A percentile compares a stretch with the other conserved stretches of the same genome.
Conservation (phyloP, 2,797 vertebrate species). For the Phoxinus dragarum region DNA sequence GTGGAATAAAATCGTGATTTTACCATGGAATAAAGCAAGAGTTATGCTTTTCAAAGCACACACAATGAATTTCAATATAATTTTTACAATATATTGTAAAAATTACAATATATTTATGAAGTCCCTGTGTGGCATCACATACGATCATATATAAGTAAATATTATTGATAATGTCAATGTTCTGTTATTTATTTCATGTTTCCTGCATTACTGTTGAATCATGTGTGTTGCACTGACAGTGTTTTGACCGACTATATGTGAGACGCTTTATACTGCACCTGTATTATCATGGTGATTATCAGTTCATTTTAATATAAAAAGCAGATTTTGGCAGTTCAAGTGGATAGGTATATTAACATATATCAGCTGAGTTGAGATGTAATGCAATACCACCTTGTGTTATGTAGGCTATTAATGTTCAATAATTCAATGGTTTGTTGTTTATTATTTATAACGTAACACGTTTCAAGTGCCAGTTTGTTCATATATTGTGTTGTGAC, state of each 20-base stretch:
- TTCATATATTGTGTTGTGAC: slow-evolving; percentile 8
- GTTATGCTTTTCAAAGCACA: background rate
- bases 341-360: too few relatives aligned
- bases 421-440: background rate
- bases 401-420: background rate
- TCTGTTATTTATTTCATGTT: background rate
- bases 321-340: too few relatives aligned
- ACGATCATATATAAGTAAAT: background rate
- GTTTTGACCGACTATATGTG: background rate
- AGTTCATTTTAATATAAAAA: background rate
- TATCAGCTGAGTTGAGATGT: too few relatives aligned
- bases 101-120: too few relatives aligned
- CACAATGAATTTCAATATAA: background rate
- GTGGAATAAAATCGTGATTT: background rate
- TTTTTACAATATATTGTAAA: too few relatives aligned
- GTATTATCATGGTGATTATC: background rate
- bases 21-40: background rate
- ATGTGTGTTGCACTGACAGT: background rate
- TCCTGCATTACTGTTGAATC: background rate
- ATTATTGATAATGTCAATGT: background rate
- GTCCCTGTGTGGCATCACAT: background rate
- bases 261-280: background rate
- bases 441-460: background rate
- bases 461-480: background rate
- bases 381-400: too few relatives aligned